Evolutionary conservation across 2,113 vertebrate species (phyloP).

Genomic region (Pimephales promelas): DNA sequence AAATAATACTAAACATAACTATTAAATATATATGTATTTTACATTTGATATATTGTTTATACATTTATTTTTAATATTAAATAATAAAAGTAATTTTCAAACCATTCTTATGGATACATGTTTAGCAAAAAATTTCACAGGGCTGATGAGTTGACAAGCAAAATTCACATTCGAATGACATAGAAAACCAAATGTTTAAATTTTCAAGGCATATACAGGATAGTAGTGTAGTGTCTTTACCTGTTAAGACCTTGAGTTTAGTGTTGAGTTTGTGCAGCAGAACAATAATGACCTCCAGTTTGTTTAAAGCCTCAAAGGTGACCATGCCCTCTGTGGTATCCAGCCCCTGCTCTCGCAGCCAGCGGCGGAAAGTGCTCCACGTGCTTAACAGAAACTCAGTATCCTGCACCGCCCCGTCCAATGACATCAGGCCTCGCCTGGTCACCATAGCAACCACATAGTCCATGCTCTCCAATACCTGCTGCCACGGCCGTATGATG

Average conservation of each 20-base stretch:
- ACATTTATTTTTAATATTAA: not conserved
- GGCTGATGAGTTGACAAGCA: too few species aligned
- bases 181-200: not conserved
- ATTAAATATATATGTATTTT: not conserved
- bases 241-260: conserved; percentile 88
- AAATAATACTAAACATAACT: not conserved
- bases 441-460: conserved; percentile 80
- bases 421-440: conserved; percentile 84
- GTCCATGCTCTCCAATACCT: conserved; percentile 86
- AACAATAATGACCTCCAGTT: conserved; percentile 87
- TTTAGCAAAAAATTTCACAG: too few species aligned
- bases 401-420: conserved; percentile 85
- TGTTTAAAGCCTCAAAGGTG: conserved; percentile 84
- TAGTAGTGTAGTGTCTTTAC: conserved; percentile 53
- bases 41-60: not conserved
- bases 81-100: not conserved
- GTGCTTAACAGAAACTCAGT: conserved; percentile 87
- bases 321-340: conserved; percentile 77
- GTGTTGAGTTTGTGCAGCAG: conserved; percentile 91
- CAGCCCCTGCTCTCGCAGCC: conserved; percentile 80
- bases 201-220: not conserved
- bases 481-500: conserved; percentile 89
- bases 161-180: not conserved
- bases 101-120: not conserved
- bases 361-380: conserved; percentile 89